Conservation (phyloP, 2,797 vertebrate species). For the Fringilla coelebs region DNA sequence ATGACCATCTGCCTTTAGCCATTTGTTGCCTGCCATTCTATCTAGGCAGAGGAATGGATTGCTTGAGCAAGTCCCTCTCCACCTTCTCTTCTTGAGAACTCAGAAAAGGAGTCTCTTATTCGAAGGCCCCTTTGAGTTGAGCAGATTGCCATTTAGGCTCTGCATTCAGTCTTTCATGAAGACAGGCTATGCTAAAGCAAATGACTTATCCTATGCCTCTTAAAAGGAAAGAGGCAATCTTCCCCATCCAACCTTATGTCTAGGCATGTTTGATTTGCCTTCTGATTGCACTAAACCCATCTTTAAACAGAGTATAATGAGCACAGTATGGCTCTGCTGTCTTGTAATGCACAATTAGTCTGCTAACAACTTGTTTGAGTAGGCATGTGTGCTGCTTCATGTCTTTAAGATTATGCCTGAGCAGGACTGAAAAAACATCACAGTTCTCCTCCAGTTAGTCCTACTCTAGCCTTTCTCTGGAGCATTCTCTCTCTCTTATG, state of each 20-base stretch:
- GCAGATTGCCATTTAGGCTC: neutral
- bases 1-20: neutral
- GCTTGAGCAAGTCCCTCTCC: neutral
- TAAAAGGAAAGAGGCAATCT: slow-evolving; percentile 16
- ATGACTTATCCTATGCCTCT: neutral
- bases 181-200: neutral
- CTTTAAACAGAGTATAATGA: slow-evolving; percentile 50
- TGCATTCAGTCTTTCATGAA: neutral
- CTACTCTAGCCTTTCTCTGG: slow-evolving; percentile 26
- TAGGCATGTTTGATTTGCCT: slow-evolving; percentile 35
- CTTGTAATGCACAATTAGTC: slow-evolving; percentile 66
- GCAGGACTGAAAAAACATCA: neutral
- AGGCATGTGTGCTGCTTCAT: slow-evolving; percentile 34
- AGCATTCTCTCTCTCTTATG: slow-evolving; percentile 12
- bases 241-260: neutral
- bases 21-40: neutral
- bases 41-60: neutral
- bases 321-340: slow-evolving; percentile 39
- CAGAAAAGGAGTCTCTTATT: neutral
- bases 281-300: slow-evolving; percentile 21
- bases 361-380: slow-evolving; percentile 50
- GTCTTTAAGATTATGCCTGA: slow-evolving; percentile 56
- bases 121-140: neutral
- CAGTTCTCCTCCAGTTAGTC: slow-evolving; percentile 30
- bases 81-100: neutral